These are phyloP conservation scores for Gobius niger DNA, from an alignment of 2,113 vertebrate genomes.

Conservation along the genomic window DNA sequence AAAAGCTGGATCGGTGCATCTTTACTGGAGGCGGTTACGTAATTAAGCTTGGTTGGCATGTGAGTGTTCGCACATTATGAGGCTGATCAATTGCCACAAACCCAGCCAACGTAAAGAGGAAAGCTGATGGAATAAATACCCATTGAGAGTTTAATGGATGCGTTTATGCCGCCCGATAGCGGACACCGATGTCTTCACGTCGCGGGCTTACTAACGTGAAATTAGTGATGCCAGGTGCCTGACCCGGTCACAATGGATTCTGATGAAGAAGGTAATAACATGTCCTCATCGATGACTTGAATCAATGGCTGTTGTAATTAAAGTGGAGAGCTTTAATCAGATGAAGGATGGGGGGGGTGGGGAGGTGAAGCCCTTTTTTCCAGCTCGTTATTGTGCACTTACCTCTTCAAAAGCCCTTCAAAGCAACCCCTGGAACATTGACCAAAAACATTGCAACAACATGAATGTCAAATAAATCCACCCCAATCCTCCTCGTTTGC, in stretches of 20 bases:
- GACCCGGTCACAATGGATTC: constrained; percentile 46
- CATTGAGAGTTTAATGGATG: constrained; percentile 18
- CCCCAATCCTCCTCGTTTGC: constrained; percentile 16
- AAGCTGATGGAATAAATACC: neutral
- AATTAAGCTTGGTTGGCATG: neutral
- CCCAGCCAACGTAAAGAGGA: neutral
- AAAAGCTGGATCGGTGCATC: too few species aligned
- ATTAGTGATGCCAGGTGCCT: constrained; percentile 40
- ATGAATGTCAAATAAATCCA: constrained; percentile 5
- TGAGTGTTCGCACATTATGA: neutral
- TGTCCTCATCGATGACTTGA: constrained; percentile 47
- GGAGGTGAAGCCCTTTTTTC: constrained; percentile 23
- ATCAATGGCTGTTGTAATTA: constrained; percentile 65
- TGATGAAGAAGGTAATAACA: constrained; percentile 62
- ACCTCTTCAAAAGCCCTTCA: constrained; percentile 1
- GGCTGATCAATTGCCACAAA: neutral
- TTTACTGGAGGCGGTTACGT: too few species aligned
- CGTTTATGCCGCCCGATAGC: neutral
- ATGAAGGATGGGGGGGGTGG: constrained; percentile 34
- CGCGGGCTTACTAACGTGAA: constrained; percentile 41
- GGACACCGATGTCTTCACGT: constrained; percentile 5
- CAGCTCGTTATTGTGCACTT: constrained; percentile 26
- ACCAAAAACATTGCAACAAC: neutral
- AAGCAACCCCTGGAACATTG: neutral
- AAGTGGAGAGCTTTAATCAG: constrained; percentile 53